These are phyloP conservation scores for Ephialtes manifestator DNA, from an alignment of 2,888 invertebrate species.

Conservation along the genomic window DNA sequence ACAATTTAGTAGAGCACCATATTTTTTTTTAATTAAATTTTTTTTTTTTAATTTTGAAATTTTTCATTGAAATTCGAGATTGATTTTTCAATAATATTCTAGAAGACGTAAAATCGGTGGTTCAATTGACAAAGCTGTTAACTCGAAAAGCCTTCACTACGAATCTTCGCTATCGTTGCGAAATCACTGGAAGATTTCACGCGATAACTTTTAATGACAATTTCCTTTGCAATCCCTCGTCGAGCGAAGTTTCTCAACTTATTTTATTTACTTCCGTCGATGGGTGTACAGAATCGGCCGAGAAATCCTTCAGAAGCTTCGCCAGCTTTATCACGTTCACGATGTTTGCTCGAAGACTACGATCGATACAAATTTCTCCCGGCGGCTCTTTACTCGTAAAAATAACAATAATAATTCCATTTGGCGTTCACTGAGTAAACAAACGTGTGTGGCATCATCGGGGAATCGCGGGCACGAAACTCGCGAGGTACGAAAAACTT, in stretches of 20 bases:
- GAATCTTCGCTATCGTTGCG: neutral
- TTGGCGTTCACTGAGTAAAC: constrained; percentile 72
- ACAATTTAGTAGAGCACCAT: too few species aligned
- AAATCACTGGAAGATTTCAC: constrained; percentile 12
- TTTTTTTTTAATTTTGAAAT: neutral
- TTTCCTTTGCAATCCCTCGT: neutral
- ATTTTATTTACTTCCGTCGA: constrained; percentile 4
- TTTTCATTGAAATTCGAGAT: neutral
- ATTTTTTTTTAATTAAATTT: too few species aligned
- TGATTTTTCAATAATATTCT: neutral
- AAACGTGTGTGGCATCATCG: constrained; percentile 65
- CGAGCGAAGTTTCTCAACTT: constrained; percentile 7
- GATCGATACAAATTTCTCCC: constrained; percentile 72
- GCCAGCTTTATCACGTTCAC: constrained; percentile 10
- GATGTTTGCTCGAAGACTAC: constrained; percentile 28
- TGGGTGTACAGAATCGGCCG: neutral
- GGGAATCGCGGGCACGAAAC: neutral
- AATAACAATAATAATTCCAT: constrained; percentile 76
- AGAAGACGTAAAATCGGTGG: neutral
- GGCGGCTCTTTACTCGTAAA: constrained; percentile 72
- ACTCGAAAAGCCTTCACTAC: neutral
- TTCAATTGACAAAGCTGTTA: neutral
- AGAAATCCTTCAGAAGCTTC: neutral
- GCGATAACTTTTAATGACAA: constrained; percentile 27
- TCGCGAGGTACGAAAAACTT: constrained; percentile 45